Base-by-base conservation (phyloP, 2,888 invertebrate species). In the Sesamia inferens region DNA sequence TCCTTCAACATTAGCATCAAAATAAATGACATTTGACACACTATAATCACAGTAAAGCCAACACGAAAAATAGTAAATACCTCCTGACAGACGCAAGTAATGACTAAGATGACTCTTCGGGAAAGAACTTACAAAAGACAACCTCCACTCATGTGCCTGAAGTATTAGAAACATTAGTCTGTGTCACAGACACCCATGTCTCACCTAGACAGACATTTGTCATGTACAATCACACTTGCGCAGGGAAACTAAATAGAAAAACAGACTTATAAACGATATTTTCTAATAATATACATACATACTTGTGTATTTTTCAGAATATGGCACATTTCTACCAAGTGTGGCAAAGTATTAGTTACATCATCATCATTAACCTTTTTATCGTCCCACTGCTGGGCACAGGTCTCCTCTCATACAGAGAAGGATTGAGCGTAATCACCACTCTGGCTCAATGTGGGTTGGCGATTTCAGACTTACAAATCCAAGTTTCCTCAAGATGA, bases 11-110 rank as follows among this genome's bases (percentile, higher is more conserved):
- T 44, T 19, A 22, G 24, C 51, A 54, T n/a, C n/a, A n/a, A 54
- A 54, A 1, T 54, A n/a, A n/a, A 54, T n/a, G 51, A 54, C 24
- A 57, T 57, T 57, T 57, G 63, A 31, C 58, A 67, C 5, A 44
- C 7, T 19, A 54, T 24, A 39, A 54, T 39, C 78, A 13, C 59
- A 62, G 6, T 4, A 47, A 68, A 71, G 13, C 39, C 66, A 44
- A 72, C 47, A 68, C 70, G 22, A 19, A 77, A 81, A 85, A 85
- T 77, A 75, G 59, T 66, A 73, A 83, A 78, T 76, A 81, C 39
- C 48, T 44, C 62, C 51, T 63, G 39, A 81, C 67, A 63, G 48
- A 48, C 16, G 7, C 48, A 7, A 48, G 48, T 19, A 48, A 51
- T 51, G 8, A 8, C 8, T 19, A 19, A 19, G 51, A 51, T 51